Conservation (phyloP, 2,113 vertebrate genomes). For the Poeciliopsis prolifica region DNA sequence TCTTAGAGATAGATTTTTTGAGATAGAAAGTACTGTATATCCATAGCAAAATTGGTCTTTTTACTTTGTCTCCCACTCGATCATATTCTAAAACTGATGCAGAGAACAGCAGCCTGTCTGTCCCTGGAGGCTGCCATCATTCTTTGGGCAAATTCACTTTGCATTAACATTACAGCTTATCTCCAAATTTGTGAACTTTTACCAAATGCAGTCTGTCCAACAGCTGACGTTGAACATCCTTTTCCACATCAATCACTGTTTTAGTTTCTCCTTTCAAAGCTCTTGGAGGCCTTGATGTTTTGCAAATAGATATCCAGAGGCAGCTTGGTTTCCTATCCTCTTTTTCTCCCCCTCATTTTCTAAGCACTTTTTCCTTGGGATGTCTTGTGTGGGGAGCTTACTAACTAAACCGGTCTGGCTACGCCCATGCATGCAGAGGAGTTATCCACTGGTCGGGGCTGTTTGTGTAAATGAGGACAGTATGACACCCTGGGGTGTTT, state of each 20-base stretch:
- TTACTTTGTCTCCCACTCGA: slow-evolving; percentile 54
- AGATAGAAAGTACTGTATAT: slow-evolving; percentile 10
- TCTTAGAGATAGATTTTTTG: slow-evolving; percentile 27
- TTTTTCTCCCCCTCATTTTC: slow-evolving; percentile 53
- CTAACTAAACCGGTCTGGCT: slow-evolving; percentile 79
- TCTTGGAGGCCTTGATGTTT: slow-evolving; percentile 70
- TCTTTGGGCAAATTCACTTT: slow-evolving; percentile 48
- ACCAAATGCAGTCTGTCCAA: slow-evolving; percentile 70
- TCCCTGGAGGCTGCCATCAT: slow-evolving; percentile 55
- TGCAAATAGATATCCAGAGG: slow-evolving; percentile 73
- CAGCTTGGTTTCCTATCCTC: slow-evolving; percentile 60
- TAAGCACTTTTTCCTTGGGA: slow-evolving; percentile 67
- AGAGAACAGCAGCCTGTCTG: slow-evolving; percentile 40
- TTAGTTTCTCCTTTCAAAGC: slow-evolving; percentile 73
- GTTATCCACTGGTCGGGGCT: slow-evolving; percentile 71
- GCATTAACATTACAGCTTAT: slow-evolving; percentile 70
- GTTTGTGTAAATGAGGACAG: slow-evolving; percentile 77
- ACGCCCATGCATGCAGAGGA: slow-evolving; percentile 75
- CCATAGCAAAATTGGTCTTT: slow-evolving; percentile 35
- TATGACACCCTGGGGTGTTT: slow-evolving; percentile 77
- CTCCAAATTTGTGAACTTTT: slow-evolving; percentile 76
- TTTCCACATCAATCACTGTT: slow-evolving; percentile 74
- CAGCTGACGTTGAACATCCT: slow-evolving; percentile 67
- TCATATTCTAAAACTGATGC: slow-evolving; percentile 51
- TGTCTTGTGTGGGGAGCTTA: slow-evolving; percentile 70